phyloP scores from a whole-genome alignment of 2,888 invertebrate species.

The Drosophila yooni region DNA sequence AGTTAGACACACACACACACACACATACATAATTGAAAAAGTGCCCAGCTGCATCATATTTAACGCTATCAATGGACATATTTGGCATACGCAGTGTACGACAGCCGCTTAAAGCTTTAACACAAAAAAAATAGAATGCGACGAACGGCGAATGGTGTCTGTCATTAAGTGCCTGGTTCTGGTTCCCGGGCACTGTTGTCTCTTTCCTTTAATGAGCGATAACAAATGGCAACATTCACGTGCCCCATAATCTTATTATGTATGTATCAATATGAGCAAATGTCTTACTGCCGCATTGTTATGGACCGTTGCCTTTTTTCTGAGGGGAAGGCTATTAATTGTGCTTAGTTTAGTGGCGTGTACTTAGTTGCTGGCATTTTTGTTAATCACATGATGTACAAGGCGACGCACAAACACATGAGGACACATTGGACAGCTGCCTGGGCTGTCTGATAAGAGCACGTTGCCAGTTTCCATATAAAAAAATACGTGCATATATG shows the following conservation, averaged over 20 bases:
- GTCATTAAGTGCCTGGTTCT: slow-evolving; percentile 57
- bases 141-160: slow-evolving; percentile 25
- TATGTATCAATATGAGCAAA: slow-evolving; percentile 67
- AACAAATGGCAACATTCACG: slow-evolving; percentile 72
- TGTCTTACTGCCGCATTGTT: slow-evolving; percentile 63
- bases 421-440: slow-evolving; percentile 17
- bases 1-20: too few species aligned
- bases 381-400: slow-evolving; percentile 74
- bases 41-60: slow-evolving; percentile 42
- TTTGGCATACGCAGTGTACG: slow-evolving; percentile 54
- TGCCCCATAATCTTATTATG: slow-evolving; percentile 75
- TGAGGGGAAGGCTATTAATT: slow-evolving; percentile 64
- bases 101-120: slow-evolving; percentile 38
- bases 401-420: slow-evolving; percentile 31
- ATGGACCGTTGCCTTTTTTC: slow-evolving; percentile 27
- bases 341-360: slow-evolving; percentile 71
- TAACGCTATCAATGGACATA: slow-evolving; percentile 49
- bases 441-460: slow-evolving; percentile 53
- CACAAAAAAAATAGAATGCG: slow-evolving; percentile 1
- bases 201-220: slow-evolving; percentile 60
- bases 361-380: slow-evolving; percentile 77
- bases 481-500: slow-evolving; percentile 5
- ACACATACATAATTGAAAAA: background rate
- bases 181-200: slow-evolving; percentile 3
- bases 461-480: slow-evolving; percentile 12